Evolutionary conservation across 2,797 vertebrate genomes (phyloP), one percentile per base, ranked within the genome.

Genomic region (Labroides dimidiatus): DNA sequence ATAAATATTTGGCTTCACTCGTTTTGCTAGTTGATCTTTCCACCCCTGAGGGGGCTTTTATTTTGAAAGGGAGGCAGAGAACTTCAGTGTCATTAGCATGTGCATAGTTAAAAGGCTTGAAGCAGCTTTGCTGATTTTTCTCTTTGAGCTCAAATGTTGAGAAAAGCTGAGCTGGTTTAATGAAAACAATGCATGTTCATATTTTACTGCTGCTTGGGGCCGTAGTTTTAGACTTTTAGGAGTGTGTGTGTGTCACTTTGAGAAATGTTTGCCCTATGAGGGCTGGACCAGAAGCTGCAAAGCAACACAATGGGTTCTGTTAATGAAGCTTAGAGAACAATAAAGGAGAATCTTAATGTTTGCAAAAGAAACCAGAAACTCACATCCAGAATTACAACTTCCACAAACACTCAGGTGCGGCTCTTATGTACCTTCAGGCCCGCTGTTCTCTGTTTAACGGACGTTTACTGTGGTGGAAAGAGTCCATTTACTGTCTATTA

Each of bases 101-200:
- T 43, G 49, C 43, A 69, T 27, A 59, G 1, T 33, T 62, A 39
- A 50, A 12, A 20, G 7, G n/a, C 33, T 7, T 15, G 47, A 10
- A 14, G 20, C 14, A 42, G 39, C 39, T 52, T 30, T 41, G 19
- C 48, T 65, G 0, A 42, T 66, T 36, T 55, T 53, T 47, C 23
- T 24, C 13, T 6, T 2, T 30, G 36, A 19, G 43, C 15, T 62
- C 10, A 3, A 11, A 44, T 4, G 44, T 27, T 19, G 6, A 75
- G 60, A 51, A 65, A 30, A 47, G 66, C 55, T 60, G 60, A 59
- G 49, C 37, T 48, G 54, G 36, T 59, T 24, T 13, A 58, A 58
- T 56, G 10, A 60, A 24, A 1, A 42, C 21, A 62, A 27, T 10
- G 53, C 19, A 55, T 10, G 10, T 17, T 24, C 12, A 52, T 41